Evolutionary conservation across 2,113 vertebrate species (phyloP), one percentile per base, ranked within the genome.

Genomic region (Lichenostomus cassidix): DNA sequence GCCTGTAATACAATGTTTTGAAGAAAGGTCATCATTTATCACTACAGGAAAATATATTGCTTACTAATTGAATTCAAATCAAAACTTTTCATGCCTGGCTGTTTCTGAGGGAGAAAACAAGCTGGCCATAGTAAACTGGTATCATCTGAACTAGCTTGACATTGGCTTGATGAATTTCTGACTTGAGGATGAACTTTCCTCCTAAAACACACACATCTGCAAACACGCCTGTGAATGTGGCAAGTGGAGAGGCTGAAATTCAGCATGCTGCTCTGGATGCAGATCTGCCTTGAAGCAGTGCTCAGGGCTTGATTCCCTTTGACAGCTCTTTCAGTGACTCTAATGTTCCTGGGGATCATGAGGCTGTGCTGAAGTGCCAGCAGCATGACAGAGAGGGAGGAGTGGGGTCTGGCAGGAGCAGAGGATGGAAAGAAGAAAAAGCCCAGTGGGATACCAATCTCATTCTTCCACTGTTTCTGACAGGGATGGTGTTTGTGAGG

Each of bases 121-220:
- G 50, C 37, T 76, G 78, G 44, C n/a, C 23, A 24, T 42, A 89
- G 62, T 25, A 79, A 76, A 33, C 18, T 44, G 16, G 28, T 58
- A 10, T 41, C 1, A 4, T 42, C 23, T 0, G 3, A 79, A 77
- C 23, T 35, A 83, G 42, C 37, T 83, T 0, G 0, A 49, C 19
- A 13, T 2, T 46, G 23, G 7, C n/a, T 11, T 31, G 42, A 52
- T 25, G 46, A 64, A 75, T 91, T 76, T 85, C 70, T 91, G 67
- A 46, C 41, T 82, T 29, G 5, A 91, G 42, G 41, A 79, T 49
- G 58, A 85, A 33, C 31, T 91, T 85, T 73, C 22, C 42, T 92
- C 23, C 31, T 35, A 28, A 52, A 79, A 85, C 41, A 60, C 3
- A 18, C 1, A 7, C 4, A 65, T 47, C 27, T 7, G 7, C 44